Conservation (phyloP, 2,797 vertebrate species). For the Cacajao melanocephalus region DNA sequence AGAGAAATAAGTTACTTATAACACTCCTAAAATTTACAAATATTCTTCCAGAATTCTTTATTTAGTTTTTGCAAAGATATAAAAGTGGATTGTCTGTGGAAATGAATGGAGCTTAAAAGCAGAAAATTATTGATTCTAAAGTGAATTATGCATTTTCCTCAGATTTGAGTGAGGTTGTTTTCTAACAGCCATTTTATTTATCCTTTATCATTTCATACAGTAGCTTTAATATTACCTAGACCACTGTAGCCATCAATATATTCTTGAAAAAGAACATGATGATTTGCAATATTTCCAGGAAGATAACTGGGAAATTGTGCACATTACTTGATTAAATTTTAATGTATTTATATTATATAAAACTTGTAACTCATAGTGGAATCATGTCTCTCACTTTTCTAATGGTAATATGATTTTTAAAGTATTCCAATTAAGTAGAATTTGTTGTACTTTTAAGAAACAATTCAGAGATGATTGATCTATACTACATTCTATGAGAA, state of each 20-base stretch:
- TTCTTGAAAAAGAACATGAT: neutral
- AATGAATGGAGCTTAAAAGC: constrained; percentile 10
- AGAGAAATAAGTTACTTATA: neutral
- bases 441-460: neutral
- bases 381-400: neutral
- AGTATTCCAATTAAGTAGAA: neutral
- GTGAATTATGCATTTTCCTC: constrained; percentile 24
- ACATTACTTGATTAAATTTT: neutral
- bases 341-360: neutral
- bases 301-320: neutral
- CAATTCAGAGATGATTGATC: neutral
- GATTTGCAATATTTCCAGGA: neutral
- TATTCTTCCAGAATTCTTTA: neutral
- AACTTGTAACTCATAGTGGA: neutral
- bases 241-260: neutral
- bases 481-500: neutral
- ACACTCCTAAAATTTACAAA: neutral
- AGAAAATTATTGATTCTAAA: constrained; percentile 40
- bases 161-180: constrained; percentile 29
- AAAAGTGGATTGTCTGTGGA: neutral
- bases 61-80: neutral
- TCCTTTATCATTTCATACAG: neutral
- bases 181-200: constrained; percentile 35
- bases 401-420: neutral
- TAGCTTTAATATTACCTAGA: neutral